Conservation (phyloP, 2,888 invertebrate genomes). For the Rosalia funebris region DNA sequence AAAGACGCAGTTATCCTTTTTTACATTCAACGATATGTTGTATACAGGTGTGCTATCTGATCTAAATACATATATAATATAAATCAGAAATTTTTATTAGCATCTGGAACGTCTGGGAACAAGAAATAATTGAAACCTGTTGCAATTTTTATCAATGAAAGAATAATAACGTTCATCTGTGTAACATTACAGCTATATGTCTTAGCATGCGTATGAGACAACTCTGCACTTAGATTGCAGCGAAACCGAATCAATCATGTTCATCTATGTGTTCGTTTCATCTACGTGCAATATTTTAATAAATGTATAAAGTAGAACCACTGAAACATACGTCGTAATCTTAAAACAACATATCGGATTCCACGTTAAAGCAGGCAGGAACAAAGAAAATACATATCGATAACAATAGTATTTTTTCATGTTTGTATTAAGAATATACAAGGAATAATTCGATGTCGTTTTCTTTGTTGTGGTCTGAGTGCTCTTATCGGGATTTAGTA, state of each 20-base stretch:
- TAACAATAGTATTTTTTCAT: too few species aligned
- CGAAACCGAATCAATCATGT: neutral
- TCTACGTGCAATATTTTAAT: too few species aligned
- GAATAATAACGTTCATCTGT: slow-evolving; percentile 11
- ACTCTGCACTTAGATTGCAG: neutral
- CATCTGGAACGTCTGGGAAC: slow-evolving; percentile 18
- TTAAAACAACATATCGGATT: too few species aligned
- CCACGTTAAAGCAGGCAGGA: too few species aligned
- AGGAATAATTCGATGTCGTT: neutral
- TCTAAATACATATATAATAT: slow-evolving; percentile 17
- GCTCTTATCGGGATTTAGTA: slow-evolving; percentile 17
- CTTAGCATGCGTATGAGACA: neutral
- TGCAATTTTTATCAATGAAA: slow-evolving; percentile 11
- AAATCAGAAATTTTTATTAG: slow-evolving; percentile 23
- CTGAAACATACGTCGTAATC: too few species aligned
- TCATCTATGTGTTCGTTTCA: too few species aligned
- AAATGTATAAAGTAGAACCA: too few species aligned
- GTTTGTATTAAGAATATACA: slow-evolving; percentile 10
- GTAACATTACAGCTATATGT: slow-evolving; percentile 9
- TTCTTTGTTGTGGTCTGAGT: slow-evolving; percentile 18
- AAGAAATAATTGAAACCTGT: slow-evolving; percentile 23
- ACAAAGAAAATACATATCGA: too few species aligned
- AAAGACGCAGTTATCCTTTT: neutral
- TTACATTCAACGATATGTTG: neutral
- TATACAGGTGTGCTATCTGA: slow-evolving; percentile 15